Conservation (phyloP, 2,113 vertebrate genomes). For the Hippocampus abdominalis region DNA sequence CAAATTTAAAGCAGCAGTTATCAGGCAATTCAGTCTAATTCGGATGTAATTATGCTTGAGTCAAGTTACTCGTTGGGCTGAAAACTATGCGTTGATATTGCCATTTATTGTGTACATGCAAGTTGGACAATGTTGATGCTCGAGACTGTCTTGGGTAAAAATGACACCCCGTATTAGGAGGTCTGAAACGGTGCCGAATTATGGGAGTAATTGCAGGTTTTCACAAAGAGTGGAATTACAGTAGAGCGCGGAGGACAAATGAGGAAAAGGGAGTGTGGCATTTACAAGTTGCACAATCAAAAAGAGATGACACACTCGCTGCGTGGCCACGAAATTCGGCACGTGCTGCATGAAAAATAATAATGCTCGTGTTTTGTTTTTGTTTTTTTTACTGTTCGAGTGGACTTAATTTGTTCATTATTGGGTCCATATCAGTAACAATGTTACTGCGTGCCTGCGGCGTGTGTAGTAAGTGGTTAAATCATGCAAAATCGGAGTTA, state of each 20-base stretch:
- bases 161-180: slow-evolving; percentile 99
- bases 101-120: slow-evolving; percentile 99
- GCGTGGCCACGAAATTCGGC: not conserved
- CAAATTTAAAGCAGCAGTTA: slow-evolving; percentile 99
- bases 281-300: slow-evolving; percentile 95
- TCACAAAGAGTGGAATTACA: slow-evolving; percentile 99
- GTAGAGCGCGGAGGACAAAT: slow-evolving; percentile 97
- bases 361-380: not conserved
- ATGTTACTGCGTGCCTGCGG: too few species aligned
- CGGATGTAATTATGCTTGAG: slow-evolving; percentile 99
- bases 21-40: slow-evolving; percentile 99
- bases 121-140: slow-evolving; percentile 99
- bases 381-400: too few species aligned
- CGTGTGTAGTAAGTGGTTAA: not conserved
- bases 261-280: slow-evolving; percentile 93
- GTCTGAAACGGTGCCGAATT: slow-evolving; percentile 99
- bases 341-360: not conserved
- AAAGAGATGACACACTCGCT: slow-evolving; percentile 62
- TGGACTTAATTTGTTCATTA: too few species aligned
- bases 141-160: slow-evolving; percentile 99
- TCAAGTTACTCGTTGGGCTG: slow-evolving; percentile 98
- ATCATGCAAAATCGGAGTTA: not conserved
- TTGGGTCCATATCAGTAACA: not conserved
- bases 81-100: slow-evolving; percentile 99
- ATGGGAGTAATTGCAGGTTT: slow-evolving; percentile 99